These are phyloP conservation scores for Himalopsyche phryganea DNA, from an alignment of 1,140 invertebrate species.

Conservation along the genomic window DNA sequence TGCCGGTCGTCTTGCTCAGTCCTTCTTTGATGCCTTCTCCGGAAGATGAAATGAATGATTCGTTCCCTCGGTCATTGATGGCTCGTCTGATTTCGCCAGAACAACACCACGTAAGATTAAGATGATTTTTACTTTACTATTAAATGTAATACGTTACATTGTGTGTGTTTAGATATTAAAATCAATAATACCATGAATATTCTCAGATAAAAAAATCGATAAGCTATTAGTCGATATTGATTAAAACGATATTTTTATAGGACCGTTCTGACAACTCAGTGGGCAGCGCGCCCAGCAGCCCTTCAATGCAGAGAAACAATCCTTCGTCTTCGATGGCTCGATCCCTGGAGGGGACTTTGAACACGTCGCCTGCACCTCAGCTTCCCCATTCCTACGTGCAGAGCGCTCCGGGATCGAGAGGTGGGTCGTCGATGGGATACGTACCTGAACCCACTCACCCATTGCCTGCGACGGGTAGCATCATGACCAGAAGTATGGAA, in stretches of 20 bases:
- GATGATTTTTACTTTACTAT: too few species aligned
- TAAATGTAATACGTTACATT: too few species aligned
- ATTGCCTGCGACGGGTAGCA: constrained; percentile 36
- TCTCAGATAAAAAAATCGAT: too few species aligned
- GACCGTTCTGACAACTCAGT: constrained; percentile 49
- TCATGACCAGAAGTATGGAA: constrained; percentile 57
- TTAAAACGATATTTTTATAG: constrained; percentile 22
- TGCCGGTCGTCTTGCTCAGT: constrained; percentile 87
- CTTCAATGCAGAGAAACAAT: constrained; percentile 49
- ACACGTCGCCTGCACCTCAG: constrained; percentile 31
- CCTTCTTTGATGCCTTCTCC: constrained; percentile 73
- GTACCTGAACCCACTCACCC: constrained; percentile 31
- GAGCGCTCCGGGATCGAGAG: constrained; percentile 45
- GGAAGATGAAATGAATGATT: constrained; percentile 59
- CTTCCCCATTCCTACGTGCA: constrained; percentile 34
- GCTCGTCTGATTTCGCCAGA: constrained; percentile 59
- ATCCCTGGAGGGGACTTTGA: constrained; percentile 28
- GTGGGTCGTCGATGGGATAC: constrained; percentile 45
- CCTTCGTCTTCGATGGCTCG: constrained; percentile 25
- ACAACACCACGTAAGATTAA: constrained; percentile 40
- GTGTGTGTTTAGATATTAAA: too few species aligned
- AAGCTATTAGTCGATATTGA: too few species aligned
- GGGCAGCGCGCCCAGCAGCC: constrained; percentile 65
- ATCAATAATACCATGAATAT: too few species aligned
- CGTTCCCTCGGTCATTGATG: constrained; percentile 61